phyloP scores from a whole-genome alignment of 2,888 invertebrate genomes.

The Cordilura impudica region DNA sequence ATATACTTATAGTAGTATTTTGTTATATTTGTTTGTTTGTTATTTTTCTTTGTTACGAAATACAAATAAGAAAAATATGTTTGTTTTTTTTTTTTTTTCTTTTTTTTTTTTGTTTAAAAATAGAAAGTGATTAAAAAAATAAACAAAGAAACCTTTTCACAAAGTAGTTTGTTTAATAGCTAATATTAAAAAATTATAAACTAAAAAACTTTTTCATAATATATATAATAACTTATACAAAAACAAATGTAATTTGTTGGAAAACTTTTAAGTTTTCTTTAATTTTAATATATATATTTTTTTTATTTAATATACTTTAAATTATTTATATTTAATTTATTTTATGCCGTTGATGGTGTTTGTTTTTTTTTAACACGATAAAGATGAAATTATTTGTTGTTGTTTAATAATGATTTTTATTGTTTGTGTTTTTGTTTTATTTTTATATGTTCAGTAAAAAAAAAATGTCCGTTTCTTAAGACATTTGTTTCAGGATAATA shows the following conservation, averaged over 20 bases:
- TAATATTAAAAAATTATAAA: conserved; percentile 33
- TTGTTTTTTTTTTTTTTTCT: not conserved
- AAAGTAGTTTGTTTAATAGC: conserved; percentile 29
- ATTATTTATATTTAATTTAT: conserved; percentile 49
- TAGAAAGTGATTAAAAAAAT: conserved; percentile 25
- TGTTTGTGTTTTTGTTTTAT: conserved; percentile 31
- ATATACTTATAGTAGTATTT: conserved; percentile 39
- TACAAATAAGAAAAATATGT: conserved; percentile 14
- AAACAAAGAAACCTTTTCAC: conserved; percentile 54
- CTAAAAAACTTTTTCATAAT: conserved; percentile 41
- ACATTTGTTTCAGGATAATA: conserved; percentile 30
- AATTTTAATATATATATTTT: conserved; percentile 23
- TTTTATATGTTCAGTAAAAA: conserved; percentile 63
- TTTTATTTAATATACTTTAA: conserved; percentile 38
- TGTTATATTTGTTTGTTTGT: not conserved
- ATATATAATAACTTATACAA: conserved; percentile 46
- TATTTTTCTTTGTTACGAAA: conserved; percentile 29
- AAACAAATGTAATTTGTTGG: conserved; percentile 36
- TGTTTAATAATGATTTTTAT: conserved; percentile 34
- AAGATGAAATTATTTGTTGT: conserved; percentile 48
- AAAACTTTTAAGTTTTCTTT: conserved; percentile 30
- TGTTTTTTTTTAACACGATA: conserved; percentile 53
- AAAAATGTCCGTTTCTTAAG: conserved; percentile 18
- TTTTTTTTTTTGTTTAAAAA: not conserved
- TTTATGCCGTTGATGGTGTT: not conserved